phyloP scores from a whole-genome alignment of 2,113 vertebrate species.

The Seriola aureovittata region DNA sequence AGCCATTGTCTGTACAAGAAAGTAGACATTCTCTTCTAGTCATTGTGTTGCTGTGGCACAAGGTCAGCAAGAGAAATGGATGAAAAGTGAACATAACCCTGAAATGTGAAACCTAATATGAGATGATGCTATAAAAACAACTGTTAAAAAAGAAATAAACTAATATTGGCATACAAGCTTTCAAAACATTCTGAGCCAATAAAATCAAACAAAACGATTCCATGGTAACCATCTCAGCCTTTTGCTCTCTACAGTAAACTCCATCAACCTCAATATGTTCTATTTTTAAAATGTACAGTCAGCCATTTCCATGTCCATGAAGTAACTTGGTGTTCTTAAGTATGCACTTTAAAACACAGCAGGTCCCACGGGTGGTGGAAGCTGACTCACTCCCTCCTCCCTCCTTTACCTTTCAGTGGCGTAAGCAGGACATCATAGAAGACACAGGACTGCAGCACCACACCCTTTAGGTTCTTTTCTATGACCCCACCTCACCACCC shows the following conservation, averaged over 20 bases:
- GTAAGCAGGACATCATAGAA: constrained; percentile 18
- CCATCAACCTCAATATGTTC: background rate
- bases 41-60: background rate
- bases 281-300: constrained; percentile 39
- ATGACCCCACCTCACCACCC: constrained; percentile 3
- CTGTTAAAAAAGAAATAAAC: background rate
- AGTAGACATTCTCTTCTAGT: background rate
- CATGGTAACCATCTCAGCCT: background rate
- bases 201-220: background rate
- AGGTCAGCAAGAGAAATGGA: background rate
- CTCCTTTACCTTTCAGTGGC: background rate
- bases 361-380: constrained; percentile 21
- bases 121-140: background rate
- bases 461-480: constrained; percentile 26
- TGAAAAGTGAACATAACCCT: background rate
- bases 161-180: background rate
- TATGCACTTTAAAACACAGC: constrained; percentile 30
- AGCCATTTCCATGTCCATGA: constrained; percentile 28
- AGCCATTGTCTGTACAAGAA: background rate
- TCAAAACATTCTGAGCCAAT: background rate
- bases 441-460: constrained; percentile 40
- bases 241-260: background rate
- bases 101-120: background rate
- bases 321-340: constrained; percentile 22
- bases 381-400: constrained; percentile 45